Evolutionary conservation across 2,113 vertebrate genomes (phyloP).

Genomic region (Rhagologus leucostigma): DNA sequence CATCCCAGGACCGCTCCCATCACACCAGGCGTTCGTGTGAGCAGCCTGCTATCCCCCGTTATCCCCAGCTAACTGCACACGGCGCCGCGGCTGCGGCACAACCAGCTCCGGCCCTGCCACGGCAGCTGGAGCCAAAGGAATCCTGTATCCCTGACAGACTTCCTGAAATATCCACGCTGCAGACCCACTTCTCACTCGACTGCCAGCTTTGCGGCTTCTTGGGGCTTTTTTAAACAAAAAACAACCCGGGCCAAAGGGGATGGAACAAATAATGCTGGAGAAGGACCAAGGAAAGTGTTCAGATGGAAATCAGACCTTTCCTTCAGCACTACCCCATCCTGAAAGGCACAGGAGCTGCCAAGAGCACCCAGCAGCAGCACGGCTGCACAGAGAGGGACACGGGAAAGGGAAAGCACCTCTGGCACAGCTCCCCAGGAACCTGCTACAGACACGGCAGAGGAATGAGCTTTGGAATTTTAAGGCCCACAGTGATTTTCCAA

Average conservation of each 20-base stretch:
- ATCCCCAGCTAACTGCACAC: neutral
- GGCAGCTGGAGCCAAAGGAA: neutral
- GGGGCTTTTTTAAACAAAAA: neutral
- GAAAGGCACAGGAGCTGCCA: neutral
- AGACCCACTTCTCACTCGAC: neutral
- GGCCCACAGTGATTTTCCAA: neutral
- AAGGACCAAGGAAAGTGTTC: neutral
- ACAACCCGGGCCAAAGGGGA: neutral
- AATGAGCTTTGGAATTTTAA: neutral
- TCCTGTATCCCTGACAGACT: neutral
- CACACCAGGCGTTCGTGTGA: neutral
- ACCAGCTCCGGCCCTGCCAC: neutral
- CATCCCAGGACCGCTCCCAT: neutral
- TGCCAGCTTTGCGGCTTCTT: neutral
- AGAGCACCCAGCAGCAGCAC: neutral
- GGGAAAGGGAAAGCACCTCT: neutral
- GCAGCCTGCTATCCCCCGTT: neutral
- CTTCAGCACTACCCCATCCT: neutral
- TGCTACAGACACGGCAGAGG: fast-evolving
- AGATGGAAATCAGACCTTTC: neutral
- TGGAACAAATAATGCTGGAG: neutral
- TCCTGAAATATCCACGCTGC: neutral
- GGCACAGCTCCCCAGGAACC: neutral
- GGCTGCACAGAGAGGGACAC: fast-evolving
- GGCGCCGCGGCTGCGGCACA: neutral